Conservation (phyloP, 2,888 invertebrate species). For the Eulithis prunata region DNA sequence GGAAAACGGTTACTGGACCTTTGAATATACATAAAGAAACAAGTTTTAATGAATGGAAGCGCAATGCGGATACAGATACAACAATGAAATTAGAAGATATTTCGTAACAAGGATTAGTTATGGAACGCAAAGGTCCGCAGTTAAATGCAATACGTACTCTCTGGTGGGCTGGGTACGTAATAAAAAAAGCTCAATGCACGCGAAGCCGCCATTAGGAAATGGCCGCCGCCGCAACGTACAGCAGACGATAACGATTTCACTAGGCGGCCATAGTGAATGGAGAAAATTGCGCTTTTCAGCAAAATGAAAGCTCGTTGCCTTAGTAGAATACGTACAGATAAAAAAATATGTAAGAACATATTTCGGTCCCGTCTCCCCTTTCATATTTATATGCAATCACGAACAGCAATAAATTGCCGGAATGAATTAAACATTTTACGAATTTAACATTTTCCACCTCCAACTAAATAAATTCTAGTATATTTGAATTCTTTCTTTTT, state of each 20-base stretch:
- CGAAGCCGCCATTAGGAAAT: conserved; percentile 80
- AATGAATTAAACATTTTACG: conserved; percentile 45
- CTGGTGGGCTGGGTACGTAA: conserved; percentile 56
- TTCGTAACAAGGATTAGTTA: conserved; percentile 33
- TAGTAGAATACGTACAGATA: conserved; percentile 65
- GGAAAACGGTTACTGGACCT: conserved; percentile 27
- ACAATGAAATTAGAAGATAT: conserved; percentile 29
- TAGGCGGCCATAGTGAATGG: conserved; percentile 75
- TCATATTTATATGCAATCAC: conserved; percentile 62
- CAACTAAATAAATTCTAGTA: conserved; percentile 34
- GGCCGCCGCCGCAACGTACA: conserved; percentile 66
- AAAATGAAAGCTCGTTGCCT: conserved; percentile 73
- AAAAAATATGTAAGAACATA: conserved; percentile 58
- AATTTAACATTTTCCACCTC: conserved; percentile 37
- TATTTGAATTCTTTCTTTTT: conserved; percentile 40
- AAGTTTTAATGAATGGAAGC: conserved; percentile 24
- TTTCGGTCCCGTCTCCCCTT: conserved; percentile 56
- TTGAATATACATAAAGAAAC: conserved; percentile 16
- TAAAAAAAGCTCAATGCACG: conserved; percentile 77
- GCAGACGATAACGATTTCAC: conserved; percentile 79
- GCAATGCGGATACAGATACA: conserved; percentile 33
- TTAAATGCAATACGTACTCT: conserved; percentile 50
- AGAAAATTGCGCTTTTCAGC: conserved; percentile 82
- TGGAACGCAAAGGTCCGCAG: conserved; percentile 44
- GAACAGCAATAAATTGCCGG: conserved; percentile 57